Evolutionary conservation across 2,797 vertebrate genomes (phyloP).

Genomic region (Clarias pachynema): DNA sequence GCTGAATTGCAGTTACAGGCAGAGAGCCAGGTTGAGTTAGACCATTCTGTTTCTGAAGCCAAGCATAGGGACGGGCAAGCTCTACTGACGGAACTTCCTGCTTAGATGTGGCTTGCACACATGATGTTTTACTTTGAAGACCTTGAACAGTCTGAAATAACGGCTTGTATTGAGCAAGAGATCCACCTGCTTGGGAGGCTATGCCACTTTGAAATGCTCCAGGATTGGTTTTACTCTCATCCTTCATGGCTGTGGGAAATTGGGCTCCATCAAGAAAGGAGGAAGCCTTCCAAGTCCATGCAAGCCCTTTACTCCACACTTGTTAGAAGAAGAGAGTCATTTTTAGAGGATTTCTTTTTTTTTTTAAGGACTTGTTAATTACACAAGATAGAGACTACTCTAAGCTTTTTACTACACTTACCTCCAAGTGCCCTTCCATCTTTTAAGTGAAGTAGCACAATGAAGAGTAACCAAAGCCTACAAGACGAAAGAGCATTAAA

Average conservation of each 20-base stretch:
- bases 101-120: not conserved
- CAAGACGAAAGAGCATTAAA: not conserved
- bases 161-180: not conserved
- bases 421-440: not conserved
- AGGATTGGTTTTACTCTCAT: not conserved
- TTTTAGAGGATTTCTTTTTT: not conserved
- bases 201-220: not conserved
- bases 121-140: not conserved
- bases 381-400: not conserved
- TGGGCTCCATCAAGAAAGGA: not conserved
- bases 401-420: not conserved
- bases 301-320: not conserved
- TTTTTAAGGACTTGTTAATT: not conserved
- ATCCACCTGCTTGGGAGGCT: not conserved
- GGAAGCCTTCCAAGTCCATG: not conserved
- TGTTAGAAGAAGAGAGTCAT: too few relatives aligned
- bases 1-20: too few relatives aligned
- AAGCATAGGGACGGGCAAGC: too few relatives aligned
- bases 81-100: not conserved
- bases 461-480: conserved; percentile 5
- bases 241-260: not conserved
- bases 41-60: not conserved
- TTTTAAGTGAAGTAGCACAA: not conserved
- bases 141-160: not conserved
- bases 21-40: too few relatives aligned